Evolutionary conservation across 1,140 invertebrate genomes (phyloP), one percentile per base, ranked within the genome.

Genomic region (Brachionus rubens): DNA sequence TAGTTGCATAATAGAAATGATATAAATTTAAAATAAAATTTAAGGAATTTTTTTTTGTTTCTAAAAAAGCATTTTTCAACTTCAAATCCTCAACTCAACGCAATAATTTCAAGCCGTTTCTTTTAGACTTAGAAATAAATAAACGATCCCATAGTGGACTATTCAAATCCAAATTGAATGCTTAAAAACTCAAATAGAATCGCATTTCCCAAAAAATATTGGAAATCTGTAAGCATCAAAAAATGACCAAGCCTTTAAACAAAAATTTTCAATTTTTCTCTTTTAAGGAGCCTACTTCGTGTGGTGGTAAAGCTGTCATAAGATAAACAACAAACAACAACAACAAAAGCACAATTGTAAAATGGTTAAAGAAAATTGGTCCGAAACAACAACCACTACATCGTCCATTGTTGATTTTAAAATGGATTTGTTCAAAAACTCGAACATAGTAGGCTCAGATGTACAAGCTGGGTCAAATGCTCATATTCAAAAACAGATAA

Each of bases 331-430:
- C 6, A 56, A 6, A 12, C 16, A n/a, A 10, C 6, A 28, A 56
- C 2, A 14, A 9, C 6, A 6, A 28, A 56, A 12, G 7, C 21
- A 10, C 6, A 21, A 56, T 10, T 10, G 3, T 2, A 28, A 72
- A 72, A 72, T 72, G 68, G 68, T 72, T 28, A 72, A 72, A 52
- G 68, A 72, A 33, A 72, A 72, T 24, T 72, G 68, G 68, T 50
- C 24, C 12, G 3, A 6, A 19, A 7, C n/a, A 46, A 3, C 59
- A 43, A 59, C 33, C n/a, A 59, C n/a, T 19, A 33, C 30, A 40
- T 33, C 54, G 30, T 21, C 28, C 10, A 36, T n/a, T n/a, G n/a
- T n/a, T n/a, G n/a, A n/a, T n/a, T n/a, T n/a, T n/a, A n/a, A 26
- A 30, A 40, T 36, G 28, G 16, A 33, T 10, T 21, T n/a, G 5